Base-by-base conservation (phyloP, 1,140 invertebrate genomes). In the Vollenhovia emeryi region DNA sequence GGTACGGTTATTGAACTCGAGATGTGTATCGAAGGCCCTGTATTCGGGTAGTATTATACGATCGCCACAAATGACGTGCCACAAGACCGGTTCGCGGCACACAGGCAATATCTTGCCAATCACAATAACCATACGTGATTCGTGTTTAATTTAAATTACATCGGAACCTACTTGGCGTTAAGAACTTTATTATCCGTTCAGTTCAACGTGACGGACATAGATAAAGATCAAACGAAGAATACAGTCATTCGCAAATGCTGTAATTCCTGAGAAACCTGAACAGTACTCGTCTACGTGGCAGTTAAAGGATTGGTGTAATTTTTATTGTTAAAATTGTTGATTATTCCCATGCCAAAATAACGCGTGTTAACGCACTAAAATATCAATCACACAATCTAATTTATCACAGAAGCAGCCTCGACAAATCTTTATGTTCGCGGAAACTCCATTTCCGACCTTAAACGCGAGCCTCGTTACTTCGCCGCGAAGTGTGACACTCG, bases 401-500 rank as follows among this genome's bases (percentile, higher is more conserved):
- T n/a, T n/a, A 33, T 18, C 50, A 11, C 13, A 5, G n/a, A 74
- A 13, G 50, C 52, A 27, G 15, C 0, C 6, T 30, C 7, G 9
- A 13, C 9, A 66, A 21, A 45, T 30, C 0, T 9, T 7, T 15
- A 21, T 33, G 50, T 21, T 33, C 60, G 11, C 43, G 18, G n/a
- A 13, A 66, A 27, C 24, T 33, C 24, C 15, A 18, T 52, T 71
- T 40, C 21, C 60, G 27, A 33, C 6, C 15, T 24, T 36, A 18
- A 13, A 13, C n/a, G 50, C 57, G 50, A 57, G 30, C 24, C 50
- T 80, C 48, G 78, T 73, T 82, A 73, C 8, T 68, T 33, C 66
- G 18, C 13, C 30, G 50, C 66, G 64, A 82, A 82, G 45, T 82
- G 36, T 82, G 36, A 73, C 66, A 33, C 50, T 73, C 18, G 66